phyloP scores from a whole-genome alignment of 2,113 vertebrate species.

The Nothocercus julius region DNA sequence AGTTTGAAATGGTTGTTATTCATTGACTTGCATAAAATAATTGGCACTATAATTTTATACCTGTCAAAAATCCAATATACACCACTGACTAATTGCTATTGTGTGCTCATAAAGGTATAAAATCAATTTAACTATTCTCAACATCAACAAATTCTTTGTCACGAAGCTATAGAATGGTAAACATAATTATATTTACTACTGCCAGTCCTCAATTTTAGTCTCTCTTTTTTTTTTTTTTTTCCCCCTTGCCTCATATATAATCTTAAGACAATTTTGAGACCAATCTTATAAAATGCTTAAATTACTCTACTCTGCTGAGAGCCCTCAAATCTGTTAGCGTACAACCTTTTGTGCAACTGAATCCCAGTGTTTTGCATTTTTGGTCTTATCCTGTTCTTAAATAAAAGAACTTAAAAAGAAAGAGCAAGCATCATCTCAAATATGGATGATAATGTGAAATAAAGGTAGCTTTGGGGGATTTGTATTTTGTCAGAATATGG shows the following conservation, averaged over 20 bases:
- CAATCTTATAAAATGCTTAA: background rate
- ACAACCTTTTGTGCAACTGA: background rate
- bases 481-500: rapidly evolving
- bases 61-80: constrained; percentile 64
- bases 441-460: no score
- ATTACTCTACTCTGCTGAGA: background rate
- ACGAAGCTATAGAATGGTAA: constrained; percentile 20
- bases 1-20: constrained; percentile 44
- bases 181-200: background rate
- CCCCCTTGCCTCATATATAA: background rate
- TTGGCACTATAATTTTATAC: constrained; percentile 70
- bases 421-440: no score
- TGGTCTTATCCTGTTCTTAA: background rate
- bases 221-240: background rate
- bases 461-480: background rate
- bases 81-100: constrained; percentile 69
- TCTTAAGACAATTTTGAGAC: background rate
- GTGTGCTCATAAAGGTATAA: constrained; percentile 65
- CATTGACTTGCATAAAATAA: constrained; percentile 55
- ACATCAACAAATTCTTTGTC: constrained; percentile 40
- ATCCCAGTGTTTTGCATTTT: background rate
- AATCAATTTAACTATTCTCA: constrained; percentile 64
- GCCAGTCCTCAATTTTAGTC: background rate
- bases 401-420: background rate
- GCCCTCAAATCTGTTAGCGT: background rate